These are phyloP conservation scores for Sorex fumeus DNA, from an alignment of 2,113 vertebrate species.

Conservation along the genomic window DNA sequence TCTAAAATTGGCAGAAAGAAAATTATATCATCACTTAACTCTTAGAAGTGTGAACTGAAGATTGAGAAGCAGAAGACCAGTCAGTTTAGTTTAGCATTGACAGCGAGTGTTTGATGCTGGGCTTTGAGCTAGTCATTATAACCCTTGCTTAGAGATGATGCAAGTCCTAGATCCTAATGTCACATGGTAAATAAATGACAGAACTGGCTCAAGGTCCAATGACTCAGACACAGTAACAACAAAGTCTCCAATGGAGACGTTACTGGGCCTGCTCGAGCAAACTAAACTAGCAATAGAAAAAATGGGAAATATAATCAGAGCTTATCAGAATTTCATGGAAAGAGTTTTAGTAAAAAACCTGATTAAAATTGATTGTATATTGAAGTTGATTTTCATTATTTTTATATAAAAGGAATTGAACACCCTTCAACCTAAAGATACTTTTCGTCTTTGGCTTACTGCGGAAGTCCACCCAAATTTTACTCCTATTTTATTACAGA, in stretches of 20 bases:
- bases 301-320: constrained; percentile 4
- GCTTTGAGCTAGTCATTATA: neutral
- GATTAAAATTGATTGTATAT: neutral
- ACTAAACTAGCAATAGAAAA: neutral
- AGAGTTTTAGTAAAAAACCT: constrained; percentile 37
- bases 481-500: constrained; percentile 95
- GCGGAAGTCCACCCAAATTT: constrained; percentile 96
- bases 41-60: neutral
- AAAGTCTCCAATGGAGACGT: too few relatives aligned
- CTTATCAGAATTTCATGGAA: neutral
- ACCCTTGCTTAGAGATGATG: neutral
- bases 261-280: too few relatives aligned
- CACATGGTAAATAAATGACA: neutral
- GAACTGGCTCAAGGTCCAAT: neutral
- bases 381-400: constrained; percentile 53
- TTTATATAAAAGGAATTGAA: constrained; percentile 94
- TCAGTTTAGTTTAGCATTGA: too few relatives aligned
- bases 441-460: constrained; percentile 98
- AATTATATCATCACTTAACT: neutral
- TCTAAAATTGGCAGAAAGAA: neutral
- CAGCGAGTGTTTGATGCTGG: neutral
- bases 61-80: neutral
- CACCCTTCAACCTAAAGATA: constrained; percentile 92
- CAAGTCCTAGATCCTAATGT: neutral
- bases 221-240: neutral